Evolutionary conservation across 2,888 invertebrate species (phyloP).

Genomic region (Erebia palarica): DNA sequence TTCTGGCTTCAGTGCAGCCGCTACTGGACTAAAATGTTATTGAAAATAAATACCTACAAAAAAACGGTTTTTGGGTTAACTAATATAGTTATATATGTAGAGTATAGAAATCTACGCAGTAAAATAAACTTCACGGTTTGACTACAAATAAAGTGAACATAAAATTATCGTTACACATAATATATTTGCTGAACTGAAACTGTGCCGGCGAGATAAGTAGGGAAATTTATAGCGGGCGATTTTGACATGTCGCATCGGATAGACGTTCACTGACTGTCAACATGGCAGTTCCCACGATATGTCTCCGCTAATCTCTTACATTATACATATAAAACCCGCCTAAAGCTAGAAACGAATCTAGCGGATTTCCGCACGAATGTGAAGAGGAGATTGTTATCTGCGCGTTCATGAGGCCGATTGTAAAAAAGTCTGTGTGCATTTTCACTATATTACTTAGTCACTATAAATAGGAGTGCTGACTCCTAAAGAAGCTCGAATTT

Average conservation of each 20-base stretch:
- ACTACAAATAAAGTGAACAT: conserved; percentile 14
- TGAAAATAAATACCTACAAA: too few species aligned
- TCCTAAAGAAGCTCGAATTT: too few species aligned
- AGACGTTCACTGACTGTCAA: background rate
- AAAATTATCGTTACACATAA: conserved; percentile 9
- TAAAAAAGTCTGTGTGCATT: too few species aligned
- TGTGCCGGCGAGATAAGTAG: conserved; percentile 15
- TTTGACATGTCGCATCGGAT: background rate
- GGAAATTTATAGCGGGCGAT: background rate
- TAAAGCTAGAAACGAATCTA: background rate
- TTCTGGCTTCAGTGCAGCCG: too few species aligned
- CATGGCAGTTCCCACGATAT: background rate
- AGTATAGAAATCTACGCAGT: background rate
- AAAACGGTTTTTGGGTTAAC: too few species aligned
- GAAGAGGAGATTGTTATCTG: too few species aligned
- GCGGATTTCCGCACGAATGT: too few species aligned
- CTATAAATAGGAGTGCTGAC: too few species aligned
- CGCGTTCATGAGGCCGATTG: too few species aligned
- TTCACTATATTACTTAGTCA: too few species aligned
- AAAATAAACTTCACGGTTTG: background rate
- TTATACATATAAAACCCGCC: background rate
- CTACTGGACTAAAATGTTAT: too few species aligned
- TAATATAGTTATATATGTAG: background rate
- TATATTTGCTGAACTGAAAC: conserved; percentile 7
- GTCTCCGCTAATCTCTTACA: background rate